Base-by-base conservation (phyloP, 2,888 invertebrate species). In the Pyrrhia umbra region DNA sequence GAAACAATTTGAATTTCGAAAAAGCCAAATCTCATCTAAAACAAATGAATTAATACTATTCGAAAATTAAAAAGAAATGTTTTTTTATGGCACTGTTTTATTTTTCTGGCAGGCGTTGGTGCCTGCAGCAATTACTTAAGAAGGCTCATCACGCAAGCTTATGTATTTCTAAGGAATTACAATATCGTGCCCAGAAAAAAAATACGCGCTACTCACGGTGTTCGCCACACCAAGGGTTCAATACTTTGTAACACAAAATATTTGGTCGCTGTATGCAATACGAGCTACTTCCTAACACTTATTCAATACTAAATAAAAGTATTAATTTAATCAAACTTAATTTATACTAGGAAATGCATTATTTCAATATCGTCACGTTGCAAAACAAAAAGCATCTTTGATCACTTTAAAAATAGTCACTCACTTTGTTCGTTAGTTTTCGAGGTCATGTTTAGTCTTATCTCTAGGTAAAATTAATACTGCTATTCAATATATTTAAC, bases 201-300 rank as follows among this genome's bases (percentile, higher is more conserved):
- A 74, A 50, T 52, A 63, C 37, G 9, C 62, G 49, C 52, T 62
- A 65, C 54, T 63, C 62, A 45, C 46, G 50, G 57, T 60, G 57
- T 66, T 21, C 21, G 40, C 55, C 51, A 63, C 67, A 68, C 55
- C 56, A 43, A 23, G 30, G 27, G 49, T 71, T 68, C 58, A 61
- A 78, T 76, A 76, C 73, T 76, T 76, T 78, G 72, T 68, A 68
- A 70, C 64, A 81, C 73, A 80, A 83, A 83, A 86, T 91, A 91
- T 92, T 92, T 92, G 92, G 92, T 92, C 85, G 91, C 91, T 91
- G 90, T 90, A 91, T 90, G 87, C 84, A 84, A 68, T 86, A 78
- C 66, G 65, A 68, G 62, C 65, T 73, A 71, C 46, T 73, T 62
- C 52, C 55, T 34, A 34, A 34, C 5, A 13, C 34, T 75, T 57